These are phyloP conservation scores for Eudasyphora cyanicolor DNA, from an alignment of 2,888 invertebrate species.

Conservation along the genomic window DNA sequence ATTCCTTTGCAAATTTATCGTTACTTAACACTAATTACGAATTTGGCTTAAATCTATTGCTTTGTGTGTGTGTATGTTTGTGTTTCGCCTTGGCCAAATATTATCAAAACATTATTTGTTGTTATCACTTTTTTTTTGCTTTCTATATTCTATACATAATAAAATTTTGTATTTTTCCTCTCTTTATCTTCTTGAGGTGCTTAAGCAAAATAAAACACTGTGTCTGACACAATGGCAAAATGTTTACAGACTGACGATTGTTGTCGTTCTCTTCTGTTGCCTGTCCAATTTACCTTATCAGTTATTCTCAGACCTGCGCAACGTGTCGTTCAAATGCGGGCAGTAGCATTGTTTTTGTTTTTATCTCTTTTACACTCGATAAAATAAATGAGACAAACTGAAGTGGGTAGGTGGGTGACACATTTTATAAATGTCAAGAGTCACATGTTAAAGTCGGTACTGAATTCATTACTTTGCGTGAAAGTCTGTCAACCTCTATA, in stretches of 20 bases:
- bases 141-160: no score
- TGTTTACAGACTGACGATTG: constrained; percentile 40
- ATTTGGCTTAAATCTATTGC: constrained; percentile 1
- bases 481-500: no score
- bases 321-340: constrained; percentile 19
- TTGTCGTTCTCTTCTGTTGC: constrained; percentile 1
- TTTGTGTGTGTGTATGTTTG: constrained; percentile 10
- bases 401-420: background rate
- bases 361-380: background rate
- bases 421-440: background rate
- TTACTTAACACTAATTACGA: constrained; percentile 22
- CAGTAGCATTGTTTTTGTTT: background rate
- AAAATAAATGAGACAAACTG: background rate
- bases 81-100: background rate
- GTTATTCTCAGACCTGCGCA: constrained; percentile 41
- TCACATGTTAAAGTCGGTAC: no score
- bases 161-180: background rate
- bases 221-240: constrained; percentile 47
- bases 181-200: background rate
- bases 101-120: constrained; percentile 11
- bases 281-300: constrained; percentile 10
- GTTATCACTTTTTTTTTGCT: background rate
- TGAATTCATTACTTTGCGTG: no score
- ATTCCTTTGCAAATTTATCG: background rate
- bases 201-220: constrained; percentile 1